Percentiles rank a stretch among this genome's conserved stretches.
phyloP scores from a whole-genome alignment of 2,888 invertebrate genomes.

The Drosophila bunnanda region DNA sequence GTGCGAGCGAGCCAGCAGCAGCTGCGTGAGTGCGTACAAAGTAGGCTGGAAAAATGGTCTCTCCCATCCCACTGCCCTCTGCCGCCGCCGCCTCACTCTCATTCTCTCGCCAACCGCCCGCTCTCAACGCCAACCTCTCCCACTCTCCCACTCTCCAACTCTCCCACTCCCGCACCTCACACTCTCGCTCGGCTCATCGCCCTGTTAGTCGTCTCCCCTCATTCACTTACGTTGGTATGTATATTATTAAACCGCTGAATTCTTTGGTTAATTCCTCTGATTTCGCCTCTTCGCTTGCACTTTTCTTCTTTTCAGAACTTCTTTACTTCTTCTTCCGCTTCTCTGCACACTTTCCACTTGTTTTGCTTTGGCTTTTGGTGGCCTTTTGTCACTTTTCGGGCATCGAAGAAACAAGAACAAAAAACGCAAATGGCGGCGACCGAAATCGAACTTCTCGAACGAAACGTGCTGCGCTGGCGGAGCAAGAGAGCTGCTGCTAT shows the following conservation, averaged over 20 bases:
- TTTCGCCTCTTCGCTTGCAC: conserved; percentile 2
- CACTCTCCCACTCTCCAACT: not conserved
- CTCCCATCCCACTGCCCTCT: conserved; percentile 11
- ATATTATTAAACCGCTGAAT: conserved; percentile 24
- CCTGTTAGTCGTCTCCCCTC: not conserved
- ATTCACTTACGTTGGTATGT: conserved; percentile 37
- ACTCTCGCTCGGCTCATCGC: no score
- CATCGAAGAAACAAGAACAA: conserved; percentile 33
- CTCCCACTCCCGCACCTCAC: not conserved
- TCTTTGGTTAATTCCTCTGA: conserved; percentile 5
- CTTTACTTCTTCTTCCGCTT: not conserved
- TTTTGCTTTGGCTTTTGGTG: conserved; percentile 9
- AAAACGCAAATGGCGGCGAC: conserved; percentile 39
- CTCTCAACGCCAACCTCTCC: not conserved
- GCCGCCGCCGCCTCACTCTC: not conserved
- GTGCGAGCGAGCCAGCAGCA: conserved; percentile 58
- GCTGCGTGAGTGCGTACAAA: conserved; percentile 43
- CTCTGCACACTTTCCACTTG: conserved; percentile 6
- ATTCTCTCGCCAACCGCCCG: not conserved
- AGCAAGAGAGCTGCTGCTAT: not conserved
- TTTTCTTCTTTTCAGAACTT: conserved; percentile 4
- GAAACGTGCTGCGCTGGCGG: conserved; percentile 19
- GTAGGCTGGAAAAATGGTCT: conserved; percentile 23
- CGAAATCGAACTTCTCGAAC: conserved; percentile 25
- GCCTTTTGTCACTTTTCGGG: conserved; percentile 26